Evolutionary conservation across 2,797 vertebrate species (phyloP).

Genomic region (Eulemur rubriventer): DNA sequence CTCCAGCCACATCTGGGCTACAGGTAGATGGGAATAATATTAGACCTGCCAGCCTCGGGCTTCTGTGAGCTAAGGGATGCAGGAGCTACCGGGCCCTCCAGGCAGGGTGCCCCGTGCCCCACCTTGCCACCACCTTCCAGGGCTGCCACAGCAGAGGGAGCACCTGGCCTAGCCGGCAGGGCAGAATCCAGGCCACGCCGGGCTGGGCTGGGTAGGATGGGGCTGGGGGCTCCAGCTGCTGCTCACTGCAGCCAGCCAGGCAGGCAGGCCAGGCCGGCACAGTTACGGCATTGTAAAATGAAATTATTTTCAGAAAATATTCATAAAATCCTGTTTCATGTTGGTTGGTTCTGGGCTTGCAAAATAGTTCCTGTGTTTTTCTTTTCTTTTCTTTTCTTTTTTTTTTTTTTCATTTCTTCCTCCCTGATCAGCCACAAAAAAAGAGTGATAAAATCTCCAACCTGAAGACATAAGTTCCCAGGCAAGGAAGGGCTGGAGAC

Average conservation of each 20-base stretch:
- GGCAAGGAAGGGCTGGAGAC: background rate
- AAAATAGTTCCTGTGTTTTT: conserved; percentile 59
- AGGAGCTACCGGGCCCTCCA: background rate
- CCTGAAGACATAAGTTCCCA: conserved; percentile 27
- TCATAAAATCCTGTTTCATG: conserved; percentile 77
- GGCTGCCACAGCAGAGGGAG: no score
- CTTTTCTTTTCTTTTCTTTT: background rate
- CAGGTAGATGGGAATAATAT: background rate
- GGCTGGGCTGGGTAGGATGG: background rate
- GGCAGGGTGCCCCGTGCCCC: background rate
- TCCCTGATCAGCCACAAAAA: conserved; percentile 70
- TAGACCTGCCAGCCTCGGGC: background rate
- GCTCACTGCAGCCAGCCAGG: background rate
- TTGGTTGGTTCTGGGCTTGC: conserved; percentile 70
- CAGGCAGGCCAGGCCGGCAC: background rate
- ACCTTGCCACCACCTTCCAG: background rate
- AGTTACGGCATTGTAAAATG: conserved; percentile 58
- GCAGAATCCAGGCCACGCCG: background rate
- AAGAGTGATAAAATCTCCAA: conserved; percentile 46
- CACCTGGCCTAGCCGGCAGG: background rate
- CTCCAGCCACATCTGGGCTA: background rate
- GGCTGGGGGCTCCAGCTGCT: background rate
- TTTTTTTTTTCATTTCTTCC: conserved; percentile 39
- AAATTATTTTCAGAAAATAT: conserved; percentile 77
- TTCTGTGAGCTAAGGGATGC: background rate